phyloP scores from a whole-genome alignment of 2,113 vertebrate genomes.

The Albula goreensis region DNA sequence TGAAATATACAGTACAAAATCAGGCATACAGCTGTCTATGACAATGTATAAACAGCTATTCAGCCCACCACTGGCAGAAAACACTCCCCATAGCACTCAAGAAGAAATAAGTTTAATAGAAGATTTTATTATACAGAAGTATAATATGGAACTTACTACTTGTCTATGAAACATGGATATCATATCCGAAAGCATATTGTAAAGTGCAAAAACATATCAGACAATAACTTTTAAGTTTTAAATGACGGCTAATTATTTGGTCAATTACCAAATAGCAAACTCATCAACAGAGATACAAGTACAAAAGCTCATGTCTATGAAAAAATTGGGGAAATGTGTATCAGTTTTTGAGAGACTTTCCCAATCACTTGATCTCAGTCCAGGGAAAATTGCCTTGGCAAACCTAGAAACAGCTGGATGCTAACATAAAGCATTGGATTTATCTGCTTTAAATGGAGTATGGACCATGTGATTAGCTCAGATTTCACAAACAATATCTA shows the following conservation, averaged over 20 bases:
- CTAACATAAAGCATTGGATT: conserved; percentile 18
- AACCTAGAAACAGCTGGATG: conserved; percentile 34
- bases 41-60: too few relatives aligned
- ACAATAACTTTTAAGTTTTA: not conserved
- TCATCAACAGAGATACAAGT: not conserved
- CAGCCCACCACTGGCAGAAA: too few relatives aligned
- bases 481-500: conserved; percentile 45
- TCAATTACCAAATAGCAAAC: conserved; percentile 11
- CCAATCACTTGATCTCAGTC: conserved; percentile 39
- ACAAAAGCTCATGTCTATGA: not conserved
- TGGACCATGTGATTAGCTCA: conserved; percentile 24
- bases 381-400: conserved; percentile 18
- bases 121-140: too few relatives aligned
- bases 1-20: too few relatives aligned
- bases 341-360: not conserved
- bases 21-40: too few relatives aligned
- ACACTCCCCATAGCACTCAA: too few relatives aligned
- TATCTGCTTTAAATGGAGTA: conserved; percentile 25
- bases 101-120: too few relatives aligned
- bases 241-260: not conserved
- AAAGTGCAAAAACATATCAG: not conserved
- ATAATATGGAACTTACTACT: not conserved
- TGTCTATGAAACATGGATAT: not conserved
- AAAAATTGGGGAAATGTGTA: not conserved
- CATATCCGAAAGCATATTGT: not conserved